Conservation (phyloP, 2,888 invertebrate genomes). For the Podotricha telesiphe region DNA sequence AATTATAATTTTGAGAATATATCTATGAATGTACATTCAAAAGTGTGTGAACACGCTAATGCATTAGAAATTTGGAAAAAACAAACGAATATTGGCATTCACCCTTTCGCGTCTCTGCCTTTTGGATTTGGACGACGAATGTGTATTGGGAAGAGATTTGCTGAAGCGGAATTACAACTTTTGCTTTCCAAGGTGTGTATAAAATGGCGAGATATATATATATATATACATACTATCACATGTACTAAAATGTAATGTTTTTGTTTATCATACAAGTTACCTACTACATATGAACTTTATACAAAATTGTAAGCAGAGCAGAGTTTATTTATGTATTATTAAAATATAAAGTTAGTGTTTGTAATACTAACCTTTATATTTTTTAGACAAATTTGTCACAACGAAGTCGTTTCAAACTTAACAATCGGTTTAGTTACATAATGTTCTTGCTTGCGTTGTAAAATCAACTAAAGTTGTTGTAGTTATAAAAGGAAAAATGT, state of each 20-base stretch:
- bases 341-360: background rate
- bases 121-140: constrained; percentile 91
- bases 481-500: constrained; percentile 18
- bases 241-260: background rate
- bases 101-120: constrained; percentile 89
- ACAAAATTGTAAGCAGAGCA: no score
- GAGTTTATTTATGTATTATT: background rate
- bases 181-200: constrained; percentile 86
- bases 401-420: constrained; percentile 4
- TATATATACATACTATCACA: no score
- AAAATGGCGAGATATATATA: no score
- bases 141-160: constrained; percentile 91
- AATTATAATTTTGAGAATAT: background rate
- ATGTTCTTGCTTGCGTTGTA: constrained; percentile 4
- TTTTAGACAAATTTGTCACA: background rate
- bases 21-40: constrained; percentile 27
- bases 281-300: no score
- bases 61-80: constrained; percentile 58
- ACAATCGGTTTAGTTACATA: background rate
- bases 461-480: constrained; percentile 3
- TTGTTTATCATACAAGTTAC: background rate
- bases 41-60: constrained; percentile 42
- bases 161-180: constrained; percentile 90
- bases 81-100: constrained; percentile 85
- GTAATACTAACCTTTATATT: background rate